Base-by-base conservation (phyloP, 2,888 invertebrate species). In the Phaonia tiefii region DNA sequence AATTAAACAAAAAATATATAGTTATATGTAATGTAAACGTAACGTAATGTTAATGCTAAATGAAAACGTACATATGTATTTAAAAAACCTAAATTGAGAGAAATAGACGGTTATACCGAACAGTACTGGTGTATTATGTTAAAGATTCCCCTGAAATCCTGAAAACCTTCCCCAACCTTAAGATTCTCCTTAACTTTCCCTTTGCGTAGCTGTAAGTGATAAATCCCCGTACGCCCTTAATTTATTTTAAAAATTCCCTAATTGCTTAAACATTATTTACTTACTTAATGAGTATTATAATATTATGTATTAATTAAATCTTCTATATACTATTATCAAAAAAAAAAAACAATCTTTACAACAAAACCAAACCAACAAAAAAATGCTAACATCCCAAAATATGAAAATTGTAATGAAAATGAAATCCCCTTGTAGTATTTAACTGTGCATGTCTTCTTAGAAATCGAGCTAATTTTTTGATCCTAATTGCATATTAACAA, bases 301-400 rank as follows among this genome's bases (percentile, higher is more conserved):
- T 54, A 51, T 26, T 69, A 39, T 39, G 31, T 31, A 17, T 70
- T 39, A 56, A 15, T 31, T 37, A 54, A 15, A 22, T n/a, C 26
- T 60, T 22, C 51, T 56, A 65, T 26, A n/a, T n/a, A n/a, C n/a
- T n/a, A 42, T 54, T 60, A 58, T 88, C 87, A 77, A n/a, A 85
- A 86, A 82, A n/a, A n/a, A n/a, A n/a, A n/a, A n/a, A n/a, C n/a
- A n/a, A n/a, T n/a, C 71, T 84, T 22, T 92, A 93, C 85, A 92
- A 92, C 84, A 42, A 11, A 60, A 54, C 54, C 2, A 58, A 60
- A 63, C 20, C 20, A 60, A 63, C 11, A 56, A 26, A 44, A 44
- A 44, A 44, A 31, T 8, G 31, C 31, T 31, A 31, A 31, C 3
- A 31, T 8, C 31, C 31, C 8, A 5, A 5, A 31, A 44, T 44